Conservation (phyloP, 2,888 invertebrate genomes). For the Catonia carolina region DNA sequence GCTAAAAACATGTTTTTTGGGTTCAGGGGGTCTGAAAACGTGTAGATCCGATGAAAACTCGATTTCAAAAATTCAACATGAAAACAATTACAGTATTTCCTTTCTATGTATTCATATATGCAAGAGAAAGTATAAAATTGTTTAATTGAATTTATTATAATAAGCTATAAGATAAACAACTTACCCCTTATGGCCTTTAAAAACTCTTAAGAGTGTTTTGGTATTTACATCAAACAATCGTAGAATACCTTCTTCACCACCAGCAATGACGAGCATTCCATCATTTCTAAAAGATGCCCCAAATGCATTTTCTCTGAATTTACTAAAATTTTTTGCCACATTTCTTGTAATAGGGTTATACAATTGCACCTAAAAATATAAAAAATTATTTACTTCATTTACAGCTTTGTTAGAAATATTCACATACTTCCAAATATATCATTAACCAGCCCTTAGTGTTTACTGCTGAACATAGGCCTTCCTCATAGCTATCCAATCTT, state of each 20-base stretch:
- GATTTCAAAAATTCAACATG: too few species aligned
- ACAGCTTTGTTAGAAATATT: not conserved
- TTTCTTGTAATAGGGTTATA: slow-evolving; percentile 82
- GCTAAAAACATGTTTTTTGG: too few species aligned
- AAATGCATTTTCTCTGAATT: slow-evolving; percentile 75
- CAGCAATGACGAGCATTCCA: slow-evolving; percentile 76
- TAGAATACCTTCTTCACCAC: slow-evolving; percentile 81
- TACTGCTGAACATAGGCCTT: too few species aligned
- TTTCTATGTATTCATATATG: too few species aligned
- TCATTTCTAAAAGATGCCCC: slow-evolving; percentile 79
- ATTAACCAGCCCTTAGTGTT: too few species aligned
- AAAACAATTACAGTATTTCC: too few species aligned
- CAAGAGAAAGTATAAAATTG: too few species aligned
- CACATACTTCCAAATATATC: not conserved
- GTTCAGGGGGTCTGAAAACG: too few species aligned
- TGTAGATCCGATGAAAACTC: too few species aligned
- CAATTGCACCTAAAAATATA: slow-evolving; percentile 49
- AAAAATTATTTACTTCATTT: not conserved
- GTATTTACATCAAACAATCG: slow-evolving; percentile 83
- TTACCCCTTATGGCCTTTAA: slow-evolving; percentile 73
- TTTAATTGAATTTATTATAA: too few species aligned
- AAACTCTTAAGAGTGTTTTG: slow-evolving; percentile 73
- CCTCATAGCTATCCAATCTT: too few species aligned
- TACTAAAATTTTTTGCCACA: slow-evolving; percentile 71
- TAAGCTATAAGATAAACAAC: too few species aligned